Evolutionary conservation across 2,888 invertebrate genomes (phyloP), one percentile per base, ranked within the genome.

Genomic region (Hyposoter dolosus): DNA sequence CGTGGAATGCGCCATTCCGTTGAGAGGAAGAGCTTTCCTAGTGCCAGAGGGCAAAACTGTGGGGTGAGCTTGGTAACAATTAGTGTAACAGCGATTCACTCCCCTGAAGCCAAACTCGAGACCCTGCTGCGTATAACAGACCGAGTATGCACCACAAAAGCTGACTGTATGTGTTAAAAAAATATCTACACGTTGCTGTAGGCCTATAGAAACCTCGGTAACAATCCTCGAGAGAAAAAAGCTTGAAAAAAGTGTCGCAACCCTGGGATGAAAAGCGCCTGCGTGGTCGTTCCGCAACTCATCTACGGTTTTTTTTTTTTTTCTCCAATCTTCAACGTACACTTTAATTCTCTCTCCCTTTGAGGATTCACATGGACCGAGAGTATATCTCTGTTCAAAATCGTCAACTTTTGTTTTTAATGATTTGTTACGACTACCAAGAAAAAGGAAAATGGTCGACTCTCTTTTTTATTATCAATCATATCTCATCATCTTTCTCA

Each of bases 81-180:
- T 93, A 92, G 91, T 90, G 90, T 91, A 93, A 92, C 90, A 89
- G 91, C 90, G 89, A 90, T 90, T 84, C 88, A 87, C 77, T 69
- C 82, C 86, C 89, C 83, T 76, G 72, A 77, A 77, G 83, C 80
- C 76, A 84, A 71, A 82, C 84, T 82, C 82, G 76, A 72, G 68
- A 72, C 35, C 68, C 72, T 78, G 28, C 28, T 28, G 28, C 28
- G 28, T 45, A 65, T 17, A 71, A 63, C 56, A 66, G 78, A 81
- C 68, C 68, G 23, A 69, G 74, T n/a, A n/a, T 74, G 72, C 43
- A 65, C 45, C 19, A 47, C 74, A 53, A n/a, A n/a, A 83, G 65
- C 63, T 28, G 56, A 63, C 12, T 69, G 2, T 63, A 69, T 71
- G 28, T 40, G 28, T 47, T 2, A 35, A 19, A 53, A 35, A 53